phyloP scores from a whole-genome alignment of 2,888 invertebrate genomes.

The Tipula helvola region DNA sequence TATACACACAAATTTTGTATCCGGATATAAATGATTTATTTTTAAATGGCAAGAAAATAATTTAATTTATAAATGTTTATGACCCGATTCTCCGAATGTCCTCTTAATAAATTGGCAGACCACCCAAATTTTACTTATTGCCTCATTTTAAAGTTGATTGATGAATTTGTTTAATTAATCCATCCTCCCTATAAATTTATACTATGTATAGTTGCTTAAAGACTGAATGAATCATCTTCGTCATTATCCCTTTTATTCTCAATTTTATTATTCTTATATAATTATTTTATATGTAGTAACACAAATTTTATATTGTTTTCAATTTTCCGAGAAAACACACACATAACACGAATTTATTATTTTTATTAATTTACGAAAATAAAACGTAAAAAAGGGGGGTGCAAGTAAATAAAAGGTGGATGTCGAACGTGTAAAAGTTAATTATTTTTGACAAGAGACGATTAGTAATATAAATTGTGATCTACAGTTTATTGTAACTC shows the following conservation, averaged over 20 bases:
- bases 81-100: background rate
- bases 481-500: background rate
- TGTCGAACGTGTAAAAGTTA: background rate
- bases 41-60: background rate
- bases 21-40: background rate
- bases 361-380: background rate
- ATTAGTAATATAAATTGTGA: background rate
- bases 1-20: background rate
- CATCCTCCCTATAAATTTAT: background rate
- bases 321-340: background rate
- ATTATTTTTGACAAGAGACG: background rate
- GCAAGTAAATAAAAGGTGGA: background rate
- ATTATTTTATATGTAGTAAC: too few relatives aligned
- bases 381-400: background rate
- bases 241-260: background rate
- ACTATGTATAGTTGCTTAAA: background rate
- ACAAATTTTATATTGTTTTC: background rate
- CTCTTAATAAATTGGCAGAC: background rate
- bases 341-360: background rate
- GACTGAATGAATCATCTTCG: background rate
- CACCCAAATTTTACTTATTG: background rate
- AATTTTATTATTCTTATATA: background rate
- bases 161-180: background rate
- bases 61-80: background rate
- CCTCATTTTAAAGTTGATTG: background rate